Percentiles rank a stretch among this genome's conserved stretches.
These are phyloP conservation scores for Drosophila borborema DNA, from an alignment of 2,888 invertebrate genomes.

Conservation along the genomic window DNA sequence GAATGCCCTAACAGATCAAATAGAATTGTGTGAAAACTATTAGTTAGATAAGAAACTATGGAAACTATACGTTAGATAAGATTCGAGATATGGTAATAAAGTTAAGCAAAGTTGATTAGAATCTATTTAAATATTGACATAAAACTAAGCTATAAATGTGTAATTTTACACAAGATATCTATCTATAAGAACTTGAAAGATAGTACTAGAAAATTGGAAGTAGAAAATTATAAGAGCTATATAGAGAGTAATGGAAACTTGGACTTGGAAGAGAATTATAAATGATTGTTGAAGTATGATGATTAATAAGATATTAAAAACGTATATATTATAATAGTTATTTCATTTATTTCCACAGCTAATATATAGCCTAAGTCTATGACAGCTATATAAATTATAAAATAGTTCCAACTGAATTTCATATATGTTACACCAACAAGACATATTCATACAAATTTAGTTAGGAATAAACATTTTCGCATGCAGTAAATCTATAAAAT, in stretches of 20 bases:
- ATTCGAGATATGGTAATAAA: neutral
- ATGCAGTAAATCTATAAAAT: neutral
- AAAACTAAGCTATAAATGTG: neutral
- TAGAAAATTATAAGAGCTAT: too few species aligned
- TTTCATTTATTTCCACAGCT: too few species aligned
- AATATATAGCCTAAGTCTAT: neutral
- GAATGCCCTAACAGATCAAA: constrained; percentile 1
- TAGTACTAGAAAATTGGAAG: too few species aligned
- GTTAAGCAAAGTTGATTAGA: neutral
- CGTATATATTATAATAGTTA: too few species aligned
- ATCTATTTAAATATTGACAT: neutral
- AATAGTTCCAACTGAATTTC: neutral
- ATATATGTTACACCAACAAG: neutral
- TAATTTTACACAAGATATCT: neutral
- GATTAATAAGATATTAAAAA: too few species aligned
- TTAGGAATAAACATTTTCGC: neutral
- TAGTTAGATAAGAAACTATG: neutral
- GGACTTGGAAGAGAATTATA: too few species aligned
- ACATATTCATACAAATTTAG: neutral
- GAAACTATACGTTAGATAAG: neutral
- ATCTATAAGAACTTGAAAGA: neutral
- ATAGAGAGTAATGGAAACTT: too few species aligned
- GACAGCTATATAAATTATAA: neutral
- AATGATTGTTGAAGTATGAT: neutral
- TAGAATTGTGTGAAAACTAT: neutral